Base-by-base conservation (phyloP, 1,140 invertebrate genomes). In the Eupeodes corollae region DNA sequence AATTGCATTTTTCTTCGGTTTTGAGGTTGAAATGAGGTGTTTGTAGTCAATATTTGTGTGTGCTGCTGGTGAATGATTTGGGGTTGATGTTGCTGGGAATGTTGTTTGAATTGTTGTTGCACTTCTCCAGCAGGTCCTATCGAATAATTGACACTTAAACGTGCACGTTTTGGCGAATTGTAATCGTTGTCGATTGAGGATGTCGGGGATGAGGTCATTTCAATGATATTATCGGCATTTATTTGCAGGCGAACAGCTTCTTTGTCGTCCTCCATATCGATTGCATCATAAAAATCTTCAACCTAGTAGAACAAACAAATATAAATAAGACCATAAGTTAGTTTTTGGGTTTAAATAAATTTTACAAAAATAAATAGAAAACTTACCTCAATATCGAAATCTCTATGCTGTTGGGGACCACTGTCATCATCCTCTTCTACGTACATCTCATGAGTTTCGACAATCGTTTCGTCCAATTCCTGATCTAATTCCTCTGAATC, bases 1-100 rank as follows among this genome's bases (percentile, higher is more conserved):
- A 77, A 68, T 37, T 74, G 75, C 47, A 75, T 76, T 60, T 77
- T 77, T 46, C 75, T 67, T 46, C 75, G 59, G 59, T 73, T 77
- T 8, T 49, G 47, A 5, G 43, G 47, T 41, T n/a, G 12, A 35
- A 12, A n/a, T 35, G 14, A 35, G 21, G 3, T 26, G 8, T 3
- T 26, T 26, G 21, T 26, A 26, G 21, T 26, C 21, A 26, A 26
- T 26, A 9, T 51, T 38, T 35, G 42, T n/a, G 13, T 42, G 26
- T n/a, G 47, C 18, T 26, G 43, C 21, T 26, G 21, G 21, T 26
- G 21, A 26, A 18, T 61, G 63, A 9, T 51, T 38, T 35, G 42
- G 26, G 13, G 44, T 38, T n/a, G 47, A 16, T 26, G 47, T 43
- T 46, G 52, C 31, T 57, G 56, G 30, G 42, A 55, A 31, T 61